Evolutionary conservation across 2,113 vertebrate species (phyloP).

Genomic region (Myiopsitta monachus): DNA sequence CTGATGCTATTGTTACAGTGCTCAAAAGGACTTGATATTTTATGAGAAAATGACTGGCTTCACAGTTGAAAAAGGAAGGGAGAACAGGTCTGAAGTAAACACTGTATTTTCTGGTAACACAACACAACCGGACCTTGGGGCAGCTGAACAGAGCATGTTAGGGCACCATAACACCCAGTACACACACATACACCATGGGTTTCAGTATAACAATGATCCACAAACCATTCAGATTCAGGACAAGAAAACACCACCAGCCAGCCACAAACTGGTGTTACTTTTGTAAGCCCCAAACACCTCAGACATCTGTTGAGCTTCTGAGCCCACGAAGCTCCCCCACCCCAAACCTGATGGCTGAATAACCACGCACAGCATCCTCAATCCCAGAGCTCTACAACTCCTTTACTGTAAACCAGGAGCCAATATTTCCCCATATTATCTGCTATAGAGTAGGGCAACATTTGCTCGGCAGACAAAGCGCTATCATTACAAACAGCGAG

Average conservation of each 20-base stretch:
- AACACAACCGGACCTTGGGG: background rate
- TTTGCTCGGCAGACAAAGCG: background rate
- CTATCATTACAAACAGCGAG: background rate
- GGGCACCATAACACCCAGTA: accelerated
- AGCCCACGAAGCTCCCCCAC: background rate
- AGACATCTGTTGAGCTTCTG: background rate
- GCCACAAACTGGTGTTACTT: background rate
- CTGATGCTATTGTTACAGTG: background rate
- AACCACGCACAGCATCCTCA: accelerated
- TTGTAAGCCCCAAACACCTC: background rate
- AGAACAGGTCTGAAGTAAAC: background rate
- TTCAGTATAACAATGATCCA: background rate
- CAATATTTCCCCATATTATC: background rate
- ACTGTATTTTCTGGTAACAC: background rate
- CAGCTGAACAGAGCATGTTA: background rate
- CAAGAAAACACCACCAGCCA: background rate
- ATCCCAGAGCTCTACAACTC: background rate
- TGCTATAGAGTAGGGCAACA: background rate
- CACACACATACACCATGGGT: accelerated
- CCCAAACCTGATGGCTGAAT: background rate
- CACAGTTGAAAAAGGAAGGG: background rate
- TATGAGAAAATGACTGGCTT: background rate
- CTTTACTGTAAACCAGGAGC: accelerated
- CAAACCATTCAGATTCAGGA: background rate
- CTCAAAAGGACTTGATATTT: background rate